A percentile compares a stretch with the other conserved stretches of the same genome.
phyloP scores from a whole-genome alignment of 2,888 invertebrate species.

The Athalia circularis region DNA sequence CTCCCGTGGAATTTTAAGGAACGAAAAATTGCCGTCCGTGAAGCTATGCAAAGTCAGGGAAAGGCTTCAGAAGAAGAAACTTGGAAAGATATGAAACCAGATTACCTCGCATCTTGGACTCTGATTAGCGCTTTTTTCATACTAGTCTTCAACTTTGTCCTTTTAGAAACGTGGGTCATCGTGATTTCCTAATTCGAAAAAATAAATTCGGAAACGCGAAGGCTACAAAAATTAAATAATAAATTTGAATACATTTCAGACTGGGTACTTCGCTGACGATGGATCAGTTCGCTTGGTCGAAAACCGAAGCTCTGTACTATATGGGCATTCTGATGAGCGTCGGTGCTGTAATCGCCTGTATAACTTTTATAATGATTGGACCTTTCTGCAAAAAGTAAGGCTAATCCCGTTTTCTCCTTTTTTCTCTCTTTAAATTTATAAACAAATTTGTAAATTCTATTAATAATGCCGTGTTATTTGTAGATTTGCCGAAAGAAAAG shows the following conservation, averaged over 20 bases:
- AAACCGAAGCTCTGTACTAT: slow-evolving; percentile 84
- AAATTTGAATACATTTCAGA: slow-evolving; percentile 66
- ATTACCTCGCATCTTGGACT: slow-evolving; percentile 86
- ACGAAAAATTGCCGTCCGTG: slow-evolving; percentile 84
- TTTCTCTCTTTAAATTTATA: slow-evolving; percentile 2
- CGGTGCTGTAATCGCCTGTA: slow-evolving; percentile 86
- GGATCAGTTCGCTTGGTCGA: slow-evolving; percentile 93
- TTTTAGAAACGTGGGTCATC: slow-evolving; percentile 85
- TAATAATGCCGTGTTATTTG: slow-evolving; percentile 29
- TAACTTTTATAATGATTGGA: slow-evolving; percentile 83
- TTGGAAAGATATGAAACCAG: slow-evolving; percentile 83
- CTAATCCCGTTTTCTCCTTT: background rate
- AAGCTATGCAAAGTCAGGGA: slow-evolving; percentile 86
- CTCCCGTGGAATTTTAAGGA: slow-evolving; percentile 86
- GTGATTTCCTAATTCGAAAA: background rate
- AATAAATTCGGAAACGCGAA: background rate
- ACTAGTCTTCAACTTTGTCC: slow-evolving; percentile 90
- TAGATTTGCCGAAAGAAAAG: slow-evolving; percentile 83
- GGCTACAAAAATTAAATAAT: background rate
- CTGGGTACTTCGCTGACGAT: slow-evolving; percentile 89
- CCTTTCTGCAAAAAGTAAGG: slow-evolving; percentile 80
- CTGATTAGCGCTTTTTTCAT: slow-evolving; percentile 88
- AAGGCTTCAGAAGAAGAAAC: slow-evolving; percentile 84
- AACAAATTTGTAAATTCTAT: background rate
- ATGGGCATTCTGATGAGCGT: slow-evolving; percentile 89